Conservation (phyloP, 1,140 invertebrate genomes). For the Leptopilina boulardi region DNA sequence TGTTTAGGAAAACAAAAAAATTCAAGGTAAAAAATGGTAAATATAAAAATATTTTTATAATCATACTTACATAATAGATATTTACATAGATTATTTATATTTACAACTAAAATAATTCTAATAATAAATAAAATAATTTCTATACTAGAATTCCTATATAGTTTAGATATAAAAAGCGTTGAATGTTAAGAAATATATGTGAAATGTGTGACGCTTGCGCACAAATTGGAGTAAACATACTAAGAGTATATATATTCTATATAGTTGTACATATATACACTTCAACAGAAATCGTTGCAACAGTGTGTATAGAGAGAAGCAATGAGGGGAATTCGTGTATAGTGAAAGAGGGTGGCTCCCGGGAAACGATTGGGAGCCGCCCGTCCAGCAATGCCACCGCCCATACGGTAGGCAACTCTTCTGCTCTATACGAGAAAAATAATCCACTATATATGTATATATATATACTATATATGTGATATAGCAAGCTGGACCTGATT, state of each 20-base stretch:
- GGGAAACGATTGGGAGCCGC: slow-evolving; percentile 72
- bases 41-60: too few species aligned
- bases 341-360: slow-evolving; percentile 69
- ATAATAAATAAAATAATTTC: too few species aligned
- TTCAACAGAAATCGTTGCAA: slow-evolving; percentile 28
- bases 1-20: too few species aligned
- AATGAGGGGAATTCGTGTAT: slow-evolving; percentile 55
- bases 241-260: too few species aligned
- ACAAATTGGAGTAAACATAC: slow-evolving; percentile 54
- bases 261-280: neutral
- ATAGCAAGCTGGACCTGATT: slow-evolving; percentile 12
- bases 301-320: slow-evolving; percentile 15
- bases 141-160: too few species aligned
- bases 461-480: neutral
- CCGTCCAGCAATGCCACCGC: slow-evolving; percentile 70
- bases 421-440: slow-evolving; percentile 52
- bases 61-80: too few species aligned
- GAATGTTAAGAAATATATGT: slow-evolving; percentile 47
- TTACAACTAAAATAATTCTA: too few species aligned
- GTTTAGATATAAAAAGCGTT: too few species aligned
- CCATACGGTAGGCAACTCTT: slow-evolving; percentile 63
- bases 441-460: slow-evolving; percentile 39
- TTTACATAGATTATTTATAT: too few species aligned
- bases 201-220: slow-evolving; percentile 55
- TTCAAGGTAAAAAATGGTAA: too few species aligned